Evolutionary conservation across 1,140 invertebrate species (phyloP).

Genomic region (Drosophila malerkotliana): DNA sequence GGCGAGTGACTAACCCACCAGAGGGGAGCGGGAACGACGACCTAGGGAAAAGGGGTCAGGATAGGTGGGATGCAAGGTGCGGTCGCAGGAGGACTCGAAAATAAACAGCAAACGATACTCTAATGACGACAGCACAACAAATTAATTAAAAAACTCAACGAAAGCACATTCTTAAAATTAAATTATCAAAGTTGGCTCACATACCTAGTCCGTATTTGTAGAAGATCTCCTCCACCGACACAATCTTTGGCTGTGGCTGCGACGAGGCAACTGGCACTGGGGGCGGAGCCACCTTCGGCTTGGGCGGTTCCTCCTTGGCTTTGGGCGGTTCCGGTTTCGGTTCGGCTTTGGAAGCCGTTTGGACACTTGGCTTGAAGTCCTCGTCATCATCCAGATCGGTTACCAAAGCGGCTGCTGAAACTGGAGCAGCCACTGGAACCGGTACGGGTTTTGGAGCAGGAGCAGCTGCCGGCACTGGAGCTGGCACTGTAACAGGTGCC

Average conservation of each 20-base stretch:
- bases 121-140: constrained; percentile 38
- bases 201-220: constrained; percentile 79
- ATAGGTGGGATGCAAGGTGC: constrained; percentile 46
- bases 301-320: constrained; percentile 45
- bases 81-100: constrained; percentile 33
- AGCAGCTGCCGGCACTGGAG: constrained; percentile 8
- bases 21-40: constrained; percentile 5
- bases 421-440: constrained; percentile 33
- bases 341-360: constrained; percentile 30
- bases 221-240: constrained; percentile 83
- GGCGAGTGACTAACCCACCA: constrained; percentile 36
- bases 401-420: constrained; percentile 42
- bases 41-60: constrained; percentile 1
- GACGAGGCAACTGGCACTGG: constrained; percentile 20
- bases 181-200: constrained; percentile 26
- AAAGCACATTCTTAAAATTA: constrained; percentile 12
- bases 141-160: constrained; percentile 53
- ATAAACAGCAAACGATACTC: constrained; percentile 24
- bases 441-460: constrained; percentile 2
- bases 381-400: constrained; percentile 79
- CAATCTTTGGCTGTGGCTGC: constrained; percentile 70
- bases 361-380: constrained; percentile 33
- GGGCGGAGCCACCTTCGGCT: constrained; percentile 32
- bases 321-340: constrained; percentile 40
- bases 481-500: neutral